These are phyloP conservation scores for Panthera uncia DNA, from an alignment of 2,113 vertebrate species.

Conservation along the genomic window DNA sequence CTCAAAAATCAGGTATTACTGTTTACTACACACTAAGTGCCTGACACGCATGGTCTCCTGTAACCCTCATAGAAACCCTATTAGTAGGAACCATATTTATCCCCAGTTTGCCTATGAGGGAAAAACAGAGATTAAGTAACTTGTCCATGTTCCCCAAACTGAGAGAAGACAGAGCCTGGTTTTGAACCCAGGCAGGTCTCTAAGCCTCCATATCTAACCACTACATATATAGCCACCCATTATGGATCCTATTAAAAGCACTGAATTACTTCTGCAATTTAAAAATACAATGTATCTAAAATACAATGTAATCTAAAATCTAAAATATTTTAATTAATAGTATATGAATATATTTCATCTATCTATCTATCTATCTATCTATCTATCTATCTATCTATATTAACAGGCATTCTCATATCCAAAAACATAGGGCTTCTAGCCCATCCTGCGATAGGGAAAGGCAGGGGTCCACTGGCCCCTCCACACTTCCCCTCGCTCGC, in stretches of 20 bases:
- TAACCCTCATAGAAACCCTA: neutral
- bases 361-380: neutral
- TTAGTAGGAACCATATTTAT: neutral
- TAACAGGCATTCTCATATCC: neutral
- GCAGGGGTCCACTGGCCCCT: accelerated
- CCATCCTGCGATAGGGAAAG: neutral
- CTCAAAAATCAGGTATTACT: neutral
- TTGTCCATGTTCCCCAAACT: neutral
- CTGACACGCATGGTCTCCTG: neutral
- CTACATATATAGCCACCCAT: too few species aligned
- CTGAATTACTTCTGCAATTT: neutral
- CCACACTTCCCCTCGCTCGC: neutral
- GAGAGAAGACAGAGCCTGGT: neutral
- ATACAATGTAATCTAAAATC: neutral
- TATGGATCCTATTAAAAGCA: neutral
- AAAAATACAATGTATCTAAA: neutral
- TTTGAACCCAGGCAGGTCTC: neutral
- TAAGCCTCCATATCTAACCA: neutral
- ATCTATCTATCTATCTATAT: neutral
- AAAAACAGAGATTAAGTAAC: neutral
- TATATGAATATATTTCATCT: neutral
- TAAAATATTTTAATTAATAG: neutral
- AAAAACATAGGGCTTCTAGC: neutral
- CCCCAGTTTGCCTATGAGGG: neutral
- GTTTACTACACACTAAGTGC: neutral